Base-by-base conservation (phyloP, 2,888 invertebrate genomes). In the Cyclophora albipunctata region DNA sequence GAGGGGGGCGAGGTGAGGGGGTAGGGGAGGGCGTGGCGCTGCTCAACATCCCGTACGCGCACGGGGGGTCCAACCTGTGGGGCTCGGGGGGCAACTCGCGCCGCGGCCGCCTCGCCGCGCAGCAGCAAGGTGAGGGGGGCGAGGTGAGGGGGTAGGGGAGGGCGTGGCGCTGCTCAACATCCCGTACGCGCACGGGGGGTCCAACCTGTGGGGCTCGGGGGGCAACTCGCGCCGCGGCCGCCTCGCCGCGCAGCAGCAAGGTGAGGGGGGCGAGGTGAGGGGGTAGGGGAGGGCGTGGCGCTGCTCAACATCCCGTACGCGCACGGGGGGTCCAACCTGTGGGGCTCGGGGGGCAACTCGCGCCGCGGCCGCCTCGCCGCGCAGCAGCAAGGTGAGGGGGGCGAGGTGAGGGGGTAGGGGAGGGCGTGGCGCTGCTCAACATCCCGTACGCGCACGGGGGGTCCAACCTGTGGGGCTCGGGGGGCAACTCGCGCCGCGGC, bases 361-460 rank as follows among this genome's bases (percentile, higher is more conserved):
- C 64, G 86, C 0, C 59, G 85, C 3, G 80, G 81, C 0, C 59
- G 84, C 2, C 79, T 89, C 52, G 94, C 94, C 34, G 93, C 49
- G 97, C 97, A n/a, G 34, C 94, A 96, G 57, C 98, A 98, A 93
- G 97, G 97, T 96, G 78, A 45, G 5, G 37, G 37, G 37, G 37
- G n/a, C n/a, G n/a, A n/a, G n/a, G n/a, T n/a, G n/a, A n/a, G n/a
- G n/a, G n/a, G n/a, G n/a, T n/a, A n/a, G n/a, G n/a, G 34, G 98
- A 99, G 81, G 98, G 98, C 3, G 95, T 99, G 51, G 98, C 98
- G 4, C 85, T 99, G 50, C 90, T 99, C 48, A 99, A 99, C 91
- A 99, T 99, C 81, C 98, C 98, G 6, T 98, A 96, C 78, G 98
- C 98, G 3, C 98, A 98, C 75, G 98, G 98, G 3, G 98, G 98